phyloP scores from a whole-genome alignment of 2,888 invertebrate species.

The Pristionchus mayeri region DNA sequence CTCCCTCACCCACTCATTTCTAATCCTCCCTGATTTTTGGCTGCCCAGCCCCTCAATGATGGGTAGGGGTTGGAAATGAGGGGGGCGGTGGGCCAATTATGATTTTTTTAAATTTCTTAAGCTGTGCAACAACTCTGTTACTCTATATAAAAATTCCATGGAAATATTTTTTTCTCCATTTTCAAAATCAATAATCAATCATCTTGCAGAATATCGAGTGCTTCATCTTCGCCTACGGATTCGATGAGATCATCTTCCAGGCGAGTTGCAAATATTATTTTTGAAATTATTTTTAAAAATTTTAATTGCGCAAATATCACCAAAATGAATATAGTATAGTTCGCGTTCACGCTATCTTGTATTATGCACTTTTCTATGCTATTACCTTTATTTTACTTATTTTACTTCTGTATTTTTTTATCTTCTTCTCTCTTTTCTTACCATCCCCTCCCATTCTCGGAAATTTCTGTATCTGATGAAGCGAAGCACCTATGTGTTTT shows the following conservation, averaged over 20 bases:
- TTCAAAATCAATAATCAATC: not conserved
- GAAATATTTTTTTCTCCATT: not conserved
- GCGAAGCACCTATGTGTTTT: not conserved
- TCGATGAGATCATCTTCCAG: conserved; percentile 28
- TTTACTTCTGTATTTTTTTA: too few relatives aligned
- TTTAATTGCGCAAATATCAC: not conserved
- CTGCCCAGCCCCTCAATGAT: too few relatives aligned
- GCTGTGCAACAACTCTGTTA: too few relatives aligned
- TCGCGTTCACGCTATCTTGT: too few relatives aligned
- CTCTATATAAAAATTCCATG: not conserved
- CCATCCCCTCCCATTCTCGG: not conserved
- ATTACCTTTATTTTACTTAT: too few relatives aligned
- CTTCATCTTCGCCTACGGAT: conserved; percentile 21
- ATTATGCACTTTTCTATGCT: too few relatives aligned
- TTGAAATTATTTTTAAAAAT: not conserved
- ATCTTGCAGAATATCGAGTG: conserved; percentile 10
- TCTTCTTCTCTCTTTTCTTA: too few relatives aligned
- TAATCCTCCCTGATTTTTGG: too few relatives aligned
- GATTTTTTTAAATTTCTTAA: too few relatives aligned
- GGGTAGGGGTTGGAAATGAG: too few relatives aligned
- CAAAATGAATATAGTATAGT: not conserved
- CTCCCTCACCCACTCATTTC: too few relatives aligned
- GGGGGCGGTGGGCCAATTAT: too few relatives aligned
- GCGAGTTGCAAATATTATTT: not conserved
- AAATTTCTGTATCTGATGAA: not conserved